A percentile compares a stretch with the other conserved stretches of the same genome.
phyloP scores from a whole-genome alignment of 2,797 vertebrate genomes.

The Trichosurus vulpecula region DNA sequence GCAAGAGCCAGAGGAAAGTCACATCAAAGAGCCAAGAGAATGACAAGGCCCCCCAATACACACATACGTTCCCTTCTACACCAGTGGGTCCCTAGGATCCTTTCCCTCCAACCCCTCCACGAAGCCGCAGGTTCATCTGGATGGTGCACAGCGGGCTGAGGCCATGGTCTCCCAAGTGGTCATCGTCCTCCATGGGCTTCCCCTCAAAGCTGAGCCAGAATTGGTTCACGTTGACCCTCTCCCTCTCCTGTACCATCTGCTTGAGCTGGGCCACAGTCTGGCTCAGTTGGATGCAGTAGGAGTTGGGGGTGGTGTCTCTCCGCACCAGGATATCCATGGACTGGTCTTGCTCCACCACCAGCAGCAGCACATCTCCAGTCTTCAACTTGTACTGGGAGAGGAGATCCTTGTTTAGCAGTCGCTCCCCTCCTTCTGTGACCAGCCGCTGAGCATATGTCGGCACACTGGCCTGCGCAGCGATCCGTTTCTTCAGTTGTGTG shows the following conservation, averaged over 20 bases:
- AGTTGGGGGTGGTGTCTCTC: background rate
- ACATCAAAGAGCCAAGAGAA: background rate
- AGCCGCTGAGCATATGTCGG: slow-evolving; percentile 65
- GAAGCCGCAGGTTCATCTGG: slow-evolving; percentile 63
- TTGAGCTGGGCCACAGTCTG: slow-evolving; percentile 59
- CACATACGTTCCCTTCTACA: too few species aligned
- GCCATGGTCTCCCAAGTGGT: slow-evolving; percentile 56
- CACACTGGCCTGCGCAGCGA: background rate
- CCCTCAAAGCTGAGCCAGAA: slow-evolving; percentile 69
- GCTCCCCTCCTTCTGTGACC: accelerated
- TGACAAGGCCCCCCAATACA: too few species aligned
- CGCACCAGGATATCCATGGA: slow-evolving; percentile 67
- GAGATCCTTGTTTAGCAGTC: background rate
- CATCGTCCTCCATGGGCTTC: slow-evolving; percentile 46
- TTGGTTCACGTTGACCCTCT: accelerated
- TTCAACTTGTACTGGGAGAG: slow-evolving; percentile 36
- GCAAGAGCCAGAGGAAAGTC: background rate
- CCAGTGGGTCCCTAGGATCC: background rate
- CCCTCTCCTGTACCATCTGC: slow-evolving; percentile 31
- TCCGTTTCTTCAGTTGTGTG: slow-evolving; percentile 49
- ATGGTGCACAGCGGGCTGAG: slow-evolving; percentile 55
- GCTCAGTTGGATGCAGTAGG: slow-evolving; percentile 58
- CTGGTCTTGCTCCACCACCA: slow-evolving; percentile 22
- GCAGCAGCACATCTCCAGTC: slow-evolving; percentile 36
- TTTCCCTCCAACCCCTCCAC: slow-evolving; percentile 15